Conservation (phyloP, 35 echinoderm and acorn worm genomes). For the Hemicentrotus pulcherrimus region DNA sequence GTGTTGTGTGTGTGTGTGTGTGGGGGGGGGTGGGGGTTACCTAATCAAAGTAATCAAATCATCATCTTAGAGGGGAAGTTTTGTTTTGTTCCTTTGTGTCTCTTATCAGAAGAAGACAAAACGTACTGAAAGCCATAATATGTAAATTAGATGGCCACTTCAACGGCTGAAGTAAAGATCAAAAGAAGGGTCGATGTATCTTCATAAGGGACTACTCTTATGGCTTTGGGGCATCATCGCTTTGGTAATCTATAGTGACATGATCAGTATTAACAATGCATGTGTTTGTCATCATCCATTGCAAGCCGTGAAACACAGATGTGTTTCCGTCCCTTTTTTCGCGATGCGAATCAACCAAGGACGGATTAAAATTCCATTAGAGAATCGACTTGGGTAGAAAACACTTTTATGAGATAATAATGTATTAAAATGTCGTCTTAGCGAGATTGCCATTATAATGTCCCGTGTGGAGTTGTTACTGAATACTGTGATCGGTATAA, state of each 20-base stretch:
- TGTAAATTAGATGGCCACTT: background rate
- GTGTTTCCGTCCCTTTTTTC: background rate
- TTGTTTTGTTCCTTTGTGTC: too few species aligned
- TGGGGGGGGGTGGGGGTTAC: too few species aligned
- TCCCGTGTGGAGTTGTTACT: too few species aligned
- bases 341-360: background rate
- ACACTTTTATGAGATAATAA: background rate
- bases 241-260: background rate
- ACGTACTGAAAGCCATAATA: background rate
- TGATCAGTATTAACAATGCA: background rate
- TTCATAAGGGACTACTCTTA: background rate
- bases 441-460: too few species aligned
- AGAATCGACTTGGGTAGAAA: background rate
- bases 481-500: too few species aligned
- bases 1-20: too few species aligned
- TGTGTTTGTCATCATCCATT: background rate
- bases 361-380: background rate
- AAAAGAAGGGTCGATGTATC: background rate
- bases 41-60: too few species aligned
- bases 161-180: background rate
- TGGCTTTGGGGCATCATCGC: background rate
- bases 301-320: background rate
- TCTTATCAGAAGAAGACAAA: background rate
- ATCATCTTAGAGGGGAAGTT: too few species aligned
- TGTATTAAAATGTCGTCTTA: background rate